phyloP scores from a whole-genome alignment of 2,888 invertebrate genomes.

The Spicauda simplicius region DNA sequence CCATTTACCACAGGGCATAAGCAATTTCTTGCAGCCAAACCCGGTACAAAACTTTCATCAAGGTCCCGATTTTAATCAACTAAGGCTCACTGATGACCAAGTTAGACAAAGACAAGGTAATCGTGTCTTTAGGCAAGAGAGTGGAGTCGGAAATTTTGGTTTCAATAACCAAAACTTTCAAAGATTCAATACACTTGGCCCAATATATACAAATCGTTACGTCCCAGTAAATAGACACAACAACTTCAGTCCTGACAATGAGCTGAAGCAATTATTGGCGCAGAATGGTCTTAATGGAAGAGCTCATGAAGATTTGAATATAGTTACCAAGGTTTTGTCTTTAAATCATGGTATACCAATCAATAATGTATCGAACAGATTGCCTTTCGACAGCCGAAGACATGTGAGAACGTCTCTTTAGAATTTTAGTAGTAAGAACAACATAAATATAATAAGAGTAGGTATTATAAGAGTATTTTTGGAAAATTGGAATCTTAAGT shows the following conservation, averaged over 20 bases:
- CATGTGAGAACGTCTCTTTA: conserved; percentile 56
- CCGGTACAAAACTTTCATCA: conserved; percentile 62
- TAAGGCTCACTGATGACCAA: conserved; percentile 58
- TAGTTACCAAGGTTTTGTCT: conserved; percentile 92
- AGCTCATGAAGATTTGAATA: conserved; percentile 90
- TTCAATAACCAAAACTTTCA: conserved; percentile 75
- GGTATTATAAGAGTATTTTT: background rate
- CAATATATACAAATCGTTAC: conserved; percentile 61
- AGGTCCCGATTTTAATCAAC: conserved; percentile 64
- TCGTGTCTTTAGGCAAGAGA: conserved; percentile 84
- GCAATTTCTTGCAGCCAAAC: conserved; percentile 69
- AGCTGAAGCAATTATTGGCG: conserved; percentile 87
- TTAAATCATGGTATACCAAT: conserved; percentile 87
- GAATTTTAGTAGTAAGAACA: background rate
- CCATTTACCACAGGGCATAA: conserved; percentile 76
- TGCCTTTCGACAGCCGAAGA: conserved; percentile 74
- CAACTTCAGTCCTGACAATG: conserved; percentile 75
- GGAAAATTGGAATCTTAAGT: background rate
- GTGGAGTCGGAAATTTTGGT: conserved; percentile 87
- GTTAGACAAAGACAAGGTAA: conserved; percentile 67
- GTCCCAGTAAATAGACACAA: conserved; percentile 65
- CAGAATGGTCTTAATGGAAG: conserved; percentile 88
- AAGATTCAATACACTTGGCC: conserved; percentile 68
- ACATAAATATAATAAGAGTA: background rate
- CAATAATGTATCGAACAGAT: conserved; percentile 70